Evolutionary conservation across 2,113 vertebrate genomes (phyloP).

Genomic region (Aphyosemion australe): DNA sequence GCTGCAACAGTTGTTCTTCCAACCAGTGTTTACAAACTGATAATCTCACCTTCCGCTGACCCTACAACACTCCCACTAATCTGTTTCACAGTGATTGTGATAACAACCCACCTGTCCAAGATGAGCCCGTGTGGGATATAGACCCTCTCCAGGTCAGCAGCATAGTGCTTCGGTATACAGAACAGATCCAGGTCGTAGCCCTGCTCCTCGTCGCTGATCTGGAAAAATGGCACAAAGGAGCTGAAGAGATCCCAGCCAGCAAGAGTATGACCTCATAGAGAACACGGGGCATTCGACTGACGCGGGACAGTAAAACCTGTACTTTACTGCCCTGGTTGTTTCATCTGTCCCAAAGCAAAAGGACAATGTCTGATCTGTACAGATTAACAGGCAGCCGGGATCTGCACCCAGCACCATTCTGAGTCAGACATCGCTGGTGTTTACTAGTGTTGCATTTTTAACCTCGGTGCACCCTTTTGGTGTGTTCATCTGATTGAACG

Average conservation of each 20-base stretch:
- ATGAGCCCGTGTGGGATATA: slow-evolving; percentile 98
- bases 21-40: too few species aligned
- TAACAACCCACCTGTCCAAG: slow-evolving; percentile 88
- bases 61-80: too few species aligned
- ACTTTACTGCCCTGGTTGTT: neutral
- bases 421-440: neutral
- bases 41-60: too few species aligned
- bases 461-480: neutral
- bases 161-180: slow-evolving; percentile 98
- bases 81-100: too few species aligned
- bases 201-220: slow-evolving; percentile 95
- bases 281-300: slow-evolving; percentile 1
- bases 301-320: slow-evolving; percentile 3
- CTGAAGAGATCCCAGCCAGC: slow-evolving; percentile 16
- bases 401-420: neutral
- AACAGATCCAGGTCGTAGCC: slow-evolving; percentile 97
- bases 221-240: slow-evolving; percentile 59
- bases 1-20: too few species aligned
- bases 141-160: slow-evolving; percentile 89
- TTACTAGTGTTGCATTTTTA: neutral
- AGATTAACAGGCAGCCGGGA: neutral
- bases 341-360: slow-evolving; percentile 1
- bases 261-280: slow-evolving; percentile 15
- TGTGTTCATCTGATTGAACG: slow-evolving; percentile 1
- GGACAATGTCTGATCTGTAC: neutral